These are phyloP conservation scores for Aphelocoma californica DNA, from an alignment of 2,797 vertebrate species.

Conservation along the genomic window DNA sequence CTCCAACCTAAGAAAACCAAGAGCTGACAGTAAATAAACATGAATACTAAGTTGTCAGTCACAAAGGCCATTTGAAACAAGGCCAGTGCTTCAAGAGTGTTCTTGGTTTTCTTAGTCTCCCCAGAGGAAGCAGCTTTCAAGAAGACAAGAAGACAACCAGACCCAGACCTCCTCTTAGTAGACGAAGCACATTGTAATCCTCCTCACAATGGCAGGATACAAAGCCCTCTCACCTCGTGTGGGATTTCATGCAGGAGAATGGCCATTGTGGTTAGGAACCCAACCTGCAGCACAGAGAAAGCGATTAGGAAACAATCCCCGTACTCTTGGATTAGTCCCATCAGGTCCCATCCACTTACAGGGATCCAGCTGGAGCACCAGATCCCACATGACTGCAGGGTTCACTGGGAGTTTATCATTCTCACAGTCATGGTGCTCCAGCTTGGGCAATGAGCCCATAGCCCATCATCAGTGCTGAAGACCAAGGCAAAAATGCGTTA, in stretches of 20 bases:
- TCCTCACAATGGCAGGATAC: not conserved
- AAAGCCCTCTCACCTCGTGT: slow-evolving; percentile 86
- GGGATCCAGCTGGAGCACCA: not conserved
- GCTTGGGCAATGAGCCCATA: not conserved
- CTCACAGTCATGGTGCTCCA: not conserved
- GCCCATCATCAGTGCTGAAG: not conserved
- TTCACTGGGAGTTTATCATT: not conserved
- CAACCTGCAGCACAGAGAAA: slow-evolving; percentile 81
- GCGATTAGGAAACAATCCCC: not conserved
- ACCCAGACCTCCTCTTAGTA: not conserved
- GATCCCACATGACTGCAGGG: not conserved
- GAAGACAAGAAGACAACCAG: not conserved
- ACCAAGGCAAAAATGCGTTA: not conserved
- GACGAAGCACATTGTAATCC: not conserved
- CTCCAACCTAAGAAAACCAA: slow-evolving; percentile 84
- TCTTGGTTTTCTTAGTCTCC: not conserved
- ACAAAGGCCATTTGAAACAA: not conserved
- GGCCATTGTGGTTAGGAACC: slow-evolving; percentile 91
- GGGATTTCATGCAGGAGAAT: slow-evolving; percentile 98
- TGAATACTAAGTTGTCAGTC: not conserved
- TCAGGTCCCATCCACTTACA: not conserved
- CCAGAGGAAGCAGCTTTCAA: not conserved
- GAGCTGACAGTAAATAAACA: not conserved
- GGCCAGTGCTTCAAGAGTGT: not conserved
- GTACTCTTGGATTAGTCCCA: not conserved